Base-by-base conservation (phyloP, 2,888 invertebrate genomes). In the Eupeodes latifasciatus region DNA sequence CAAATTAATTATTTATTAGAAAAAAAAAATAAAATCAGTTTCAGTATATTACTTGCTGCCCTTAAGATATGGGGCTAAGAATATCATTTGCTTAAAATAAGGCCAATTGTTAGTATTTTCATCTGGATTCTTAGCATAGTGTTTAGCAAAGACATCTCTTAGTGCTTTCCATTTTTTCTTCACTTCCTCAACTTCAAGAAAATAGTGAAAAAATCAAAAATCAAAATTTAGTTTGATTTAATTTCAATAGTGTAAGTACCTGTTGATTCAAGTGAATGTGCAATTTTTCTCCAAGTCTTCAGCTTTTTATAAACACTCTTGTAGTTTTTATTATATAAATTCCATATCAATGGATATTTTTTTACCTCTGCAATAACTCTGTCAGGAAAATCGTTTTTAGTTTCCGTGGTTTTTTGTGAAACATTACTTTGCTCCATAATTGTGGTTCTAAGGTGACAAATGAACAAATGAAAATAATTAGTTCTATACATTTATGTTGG, bases 151-250 rank as follows among this genome's bases (percentile, higher is more conserved):
- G 7, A 55, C 4, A 5, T 71, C 71, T 16, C 71, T 55, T 12
- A 71, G 4, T 14, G 12, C 40, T 14, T 19, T 71, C 71, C 71
- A 71, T 40, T 55, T 71, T 12, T 14, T 71, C 44, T 71, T 71
- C 19, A 55, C 55, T 14, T 71, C 40, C 0, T 71, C 55, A 53
- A 71, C 71, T 71, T 6, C 27, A 27, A 16, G 53, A 69, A 0
- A 4, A 36, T 2, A 67, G 5, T n/a, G 16, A 49, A 16, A n/a
- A n/a, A n/a, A 34, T n/a, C 27, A 27, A 27, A 19, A 19, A 19
- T 19, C 1, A 19, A 19, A 10, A 0, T 49, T 51, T 36, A 27
- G 49, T 4, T n/a, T 10, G 34, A n/a, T 9, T n/a, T 3, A 49
- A 66, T 16, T 11, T 19, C 2, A 14, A 6, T 3, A 59, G 27